phyloP scores from a whole-genome alignment of 2,797 vertebrate genomes.

The Podarcis siculus region DNA sequence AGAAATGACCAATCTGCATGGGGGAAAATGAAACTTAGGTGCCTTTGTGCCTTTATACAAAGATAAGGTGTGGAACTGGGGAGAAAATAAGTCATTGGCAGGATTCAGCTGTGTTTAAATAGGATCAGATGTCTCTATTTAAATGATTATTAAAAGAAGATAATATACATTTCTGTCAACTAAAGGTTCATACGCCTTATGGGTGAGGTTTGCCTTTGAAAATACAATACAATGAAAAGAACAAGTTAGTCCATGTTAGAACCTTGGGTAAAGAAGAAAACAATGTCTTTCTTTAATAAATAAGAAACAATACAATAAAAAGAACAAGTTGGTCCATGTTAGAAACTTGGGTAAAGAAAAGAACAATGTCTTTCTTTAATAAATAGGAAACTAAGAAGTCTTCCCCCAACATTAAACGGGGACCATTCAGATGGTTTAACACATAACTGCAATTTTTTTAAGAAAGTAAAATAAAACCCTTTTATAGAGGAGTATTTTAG shows the following conservation, averaged over 20 bases:
- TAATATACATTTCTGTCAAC: no score
- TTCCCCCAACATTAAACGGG: background rate
- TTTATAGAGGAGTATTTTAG: background rate
- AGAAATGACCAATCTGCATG: background rate
- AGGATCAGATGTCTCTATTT: background rate
- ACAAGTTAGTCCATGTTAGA: no score
- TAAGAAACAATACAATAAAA: no score
- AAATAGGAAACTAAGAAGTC: no score
- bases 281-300: no score
- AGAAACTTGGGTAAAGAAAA: no score
- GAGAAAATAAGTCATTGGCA: background rate
- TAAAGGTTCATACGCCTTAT: no score
- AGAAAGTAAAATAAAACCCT: background rate
- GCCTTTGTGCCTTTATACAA: background rate
- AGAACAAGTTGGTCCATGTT: no score
- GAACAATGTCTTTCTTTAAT: no score
- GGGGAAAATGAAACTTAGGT: accelerated
- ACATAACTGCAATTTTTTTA: background rate
- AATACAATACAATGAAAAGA: no score
- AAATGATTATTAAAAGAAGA: background rate
- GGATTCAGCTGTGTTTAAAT: background rate
- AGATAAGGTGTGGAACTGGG: background rate
- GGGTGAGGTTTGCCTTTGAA: no score
- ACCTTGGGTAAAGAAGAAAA: no score
- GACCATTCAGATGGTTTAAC: background rate